Evolutionary conservation across 2,113 vertebrate genomes (phyloP).

Genomic region (Plotosus lineatus): DNA sequence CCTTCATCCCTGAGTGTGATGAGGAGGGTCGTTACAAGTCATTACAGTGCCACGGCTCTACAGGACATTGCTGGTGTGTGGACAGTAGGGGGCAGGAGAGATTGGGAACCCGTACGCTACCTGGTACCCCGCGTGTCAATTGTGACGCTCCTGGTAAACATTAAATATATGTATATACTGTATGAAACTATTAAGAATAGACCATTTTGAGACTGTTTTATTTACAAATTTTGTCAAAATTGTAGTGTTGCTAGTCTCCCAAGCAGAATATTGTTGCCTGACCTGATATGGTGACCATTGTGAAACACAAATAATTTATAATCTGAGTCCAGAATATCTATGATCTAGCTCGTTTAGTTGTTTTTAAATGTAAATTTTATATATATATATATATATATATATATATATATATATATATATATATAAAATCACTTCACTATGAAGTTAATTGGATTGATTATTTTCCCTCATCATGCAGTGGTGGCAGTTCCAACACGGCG

Average conservation of each 20-base stretch:
- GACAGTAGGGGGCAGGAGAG: conserved; percentile 66
- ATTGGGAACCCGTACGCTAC: conserved; percentile 62
- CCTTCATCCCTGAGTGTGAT: conserved; percentile 74
- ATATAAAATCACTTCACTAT: not conserved
- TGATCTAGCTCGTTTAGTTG: too few relatives aligned
- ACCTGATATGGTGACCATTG: too few relatives aligned
- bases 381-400: too few relatives aligned
- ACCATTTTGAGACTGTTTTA: not conserved
- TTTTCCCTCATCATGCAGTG: conserved; percentile 21
- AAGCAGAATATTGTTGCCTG: too few relatives aligned
- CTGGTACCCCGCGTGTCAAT: conserved; percentile 52
- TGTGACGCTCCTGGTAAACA: conserved; percentile 70
- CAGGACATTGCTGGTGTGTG: conserved; percentile 78
- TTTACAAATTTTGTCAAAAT: too few relatives aligned
- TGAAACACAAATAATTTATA: too few relatives aligned
- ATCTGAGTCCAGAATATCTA: too few relatives aligned
- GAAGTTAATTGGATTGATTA: not conserved
- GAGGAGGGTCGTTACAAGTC: conserved; percentile 72
- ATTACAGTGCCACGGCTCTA: conserved; percentile 74
- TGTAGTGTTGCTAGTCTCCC: too few relatives aligned
- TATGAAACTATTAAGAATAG: not conserved
- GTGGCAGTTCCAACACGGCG: conserved; percentile 68
- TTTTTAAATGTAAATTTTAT: too few relatives aligned
- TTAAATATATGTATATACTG: not conserved
- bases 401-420: too few relatives aligned